Evolutionary conservation across 2,888 invertebrate species (phyloP), one percentile per base, ranked within the genome.

Genomic region (Bombylius discolor): DNA sequence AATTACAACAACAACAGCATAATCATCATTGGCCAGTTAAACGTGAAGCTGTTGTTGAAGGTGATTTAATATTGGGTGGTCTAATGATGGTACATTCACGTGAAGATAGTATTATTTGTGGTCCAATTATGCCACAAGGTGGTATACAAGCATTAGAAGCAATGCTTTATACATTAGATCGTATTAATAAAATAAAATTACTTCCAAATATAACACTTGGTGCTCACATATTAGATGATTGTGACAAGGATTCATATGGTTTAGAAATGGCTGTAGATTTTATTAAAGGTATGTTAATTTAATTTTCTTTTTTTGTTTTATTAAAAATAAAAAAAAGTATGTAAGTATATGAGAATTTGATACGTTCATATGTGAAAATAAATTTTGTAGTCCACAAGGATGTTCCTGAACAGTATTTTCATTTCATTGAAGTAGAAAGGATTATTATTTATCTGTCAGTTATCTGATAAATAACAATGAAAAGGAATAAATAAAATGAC

Each of bases 51-150:
- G 81, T 84, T n/a, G 81, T 90, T 8, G 86, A 88, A 63, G 93
- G 92, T 0, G 85, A 90, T 68, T 78, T 93, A 59, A 81, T 89
- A 36, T 77, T 93, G 32, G 93, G 93, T 4, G 92, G 90, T 0
- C 79, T 93, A 51, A 92, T 93, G 89, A 93, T 92, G 93, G 89
- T 92, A 13, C 92, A 92, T 72, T 87, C 89, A 58, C 77, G 92
- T 32, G 87, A 88, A 63, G 89, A 90, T 67, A 79, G 79, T 51
- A 77, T 84, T 52, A 87, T 85, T 49, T 93, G 92, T 67, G 92
- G 92, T 0, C 87, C 85, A 23, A 84, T 93, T 60, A 92, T 92
- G 92, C 87, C 89, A 6, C 91, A 92, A 74, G 92, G 91, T 8
- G 86, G 87, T 51, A 81, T 87, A 55, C 87, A 87, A 70, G 91